Evolutionary conservation across 2,797 vertebrate genomes (phyloP), one percentile per base, ranked within the genome.

Genomic region (Coregonus sp.): DNA sequence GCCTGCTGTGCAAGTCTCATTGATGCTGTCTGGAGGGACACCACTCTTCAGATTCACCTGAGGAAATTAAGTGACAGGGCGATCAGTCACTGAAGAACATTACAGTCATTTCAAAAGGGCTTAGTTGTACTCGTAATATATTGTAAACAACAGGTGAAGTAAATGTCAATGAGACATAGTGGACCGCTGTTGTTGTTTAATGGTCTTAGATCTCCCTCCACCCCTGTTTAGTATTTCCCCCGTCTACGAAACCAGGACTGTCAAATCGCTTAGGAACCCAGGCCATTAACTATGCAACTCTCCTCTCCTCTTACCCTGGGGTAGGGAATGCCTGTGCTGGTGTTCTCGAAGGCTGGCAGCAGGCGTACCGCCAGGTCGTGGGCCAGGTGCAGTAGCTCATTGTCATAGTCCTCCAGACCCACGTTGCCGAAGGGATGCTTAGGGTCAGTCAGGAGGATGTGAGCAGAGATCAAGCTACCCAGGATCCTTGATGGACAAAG

Each of bases 261-360:
- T 47, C 40, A 47, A 47, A 47, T 25, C 3, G 2, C n/a, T 66
- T 4, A 2, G 4, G 4, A 33, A 25, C 12, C 6, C 25, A 31
- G 47, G 1, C 1, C 35, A 63, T 33, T 6, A 52, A 37, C 37
- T 68, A 4, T 5, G 50, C 31, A 37, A 54, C 69, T 16, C 47
- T 37, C 70, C 91, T 91, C 92, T 92, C 86, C 40, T 47, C 40
- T 47, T 47, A 99, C 98, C 93, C 98, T 94, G 71, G 98, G 97
- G 68, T 97, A 97, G 0, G 98, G 98, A 83, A 99, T 99, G 47
- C 98, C 98, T 0, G 98, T 99, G 90, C 94, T 96, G 82, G 98
- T 99, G 95, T 99, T 99, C 88, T 99, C 97, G 70, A 99, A 99
- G 79, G 98, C 98, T 0, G 98, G 98, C 1, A 99, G 95, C 12